Evolutionary conservation across 2,888 invertebrate genomes (phyloP).

Genomic region (Drosophila robusta): DNA sequence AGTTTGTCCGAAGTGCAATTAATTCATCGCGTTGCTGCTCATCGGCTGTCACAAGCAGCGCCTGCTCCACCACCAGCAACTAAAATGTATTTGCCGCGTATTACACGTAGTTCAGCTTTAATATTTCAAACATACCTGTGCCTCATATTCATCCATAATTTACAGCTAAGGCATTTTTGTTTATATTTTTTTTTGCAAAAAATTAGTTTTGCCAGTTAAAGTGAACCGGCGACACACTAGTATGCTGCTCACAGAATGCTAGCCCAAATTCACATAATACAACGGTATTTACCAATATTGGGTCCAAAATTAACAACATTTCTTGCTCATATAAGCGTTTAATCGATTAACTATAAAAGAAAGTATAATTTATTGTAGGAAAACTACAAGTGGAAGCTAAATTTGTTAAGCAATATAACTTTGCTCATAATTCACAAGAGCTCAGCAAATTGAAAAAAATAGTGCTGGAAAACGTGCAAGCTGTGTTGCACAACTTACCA

Average conservation of each 20-base stretch:
- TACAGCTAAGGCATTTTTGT: constrained; percentile 29
- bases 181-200: constrained; percentile 4
- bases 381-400: no score
- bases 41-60: constrained; percentile 86
- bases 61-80: constrained; percentile 88
- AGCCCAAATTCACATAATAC: no score
- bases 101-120: not conserved
- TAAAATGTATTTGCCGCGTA: constrained; percentile 72
- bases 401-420: not conserved
- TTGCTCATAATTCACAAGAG: not conserved
- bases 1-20: constrained; percentile 87
- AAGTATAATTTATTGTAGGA: not conserved
- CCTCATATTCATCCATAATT: constrained; percentile 73
- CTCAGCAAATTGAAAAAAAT: not conserved
- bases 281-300: no score
- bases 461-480: constrained; percentile 25
- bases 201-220: constrained; percentile 8
- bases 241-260: constrained; percentile 15
- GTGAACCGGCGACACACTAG: constrained; percentile 3
- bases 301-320: not conserved
- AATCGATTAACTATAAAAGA: not conserved
- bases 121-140: constrained; percentile 59
- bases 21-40: constrained; percentile 87
- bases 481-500: constrained; percentile 23
- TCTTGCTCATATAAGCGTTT: not conserved